phyloP scores from a whole-genome alignment of 2,113 vertebrate genomes.

The Vanacampus margaritifer region DNA sequence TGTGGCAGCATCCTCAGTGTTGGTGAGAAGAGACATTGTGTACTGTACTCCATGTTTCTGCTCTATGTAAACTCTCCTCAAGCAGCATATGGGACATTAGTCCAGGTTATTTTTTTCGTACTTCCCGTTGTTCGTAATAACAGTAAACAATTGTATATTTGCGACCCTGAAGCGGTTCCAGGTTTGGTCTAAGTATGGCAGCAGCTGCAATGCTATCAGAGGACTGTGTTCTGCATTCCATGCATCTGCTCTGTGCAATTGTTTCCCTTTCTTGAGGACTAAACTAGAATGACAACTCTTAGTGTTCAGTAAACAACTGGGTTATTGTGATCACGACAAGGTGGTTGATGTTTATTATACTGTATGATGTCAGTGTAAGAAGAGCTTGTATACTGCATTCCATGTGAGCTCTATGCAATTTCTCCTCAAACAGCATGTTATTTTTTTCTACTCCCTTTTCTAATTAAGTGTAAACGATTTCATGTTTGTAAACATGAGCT shows the following conservation, averaged over 20 bases:
- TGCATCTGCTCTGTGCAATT: too few relatives aligned
- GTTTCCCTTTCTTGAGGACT: too few relatives aligned
- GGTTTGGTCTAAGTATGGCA: too few relatives aligned
- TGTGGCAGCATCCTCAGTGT: too few relatives aligned
- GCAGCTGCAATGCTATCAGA: too few relatives aligned
- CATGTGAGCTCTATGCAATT: background rate
- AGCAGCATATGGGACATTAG: background rate
- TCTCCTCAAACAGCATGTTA: background rate
- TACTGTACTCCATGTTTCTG: background rate
- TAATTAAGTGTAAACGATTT: background rate
- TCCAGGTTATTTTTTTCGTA: background rate
- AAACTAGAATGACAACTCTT: too few relatives aligned
- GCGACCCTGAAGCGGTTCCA: too few relatives aligned
- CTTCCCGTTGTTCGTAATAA: too few relatives aligned
- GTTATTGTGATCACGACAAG: background rate
- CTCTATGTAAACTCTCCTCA: background rate
- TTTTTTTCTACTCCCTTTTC: background rate
- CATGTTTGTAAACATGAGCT: background rate
- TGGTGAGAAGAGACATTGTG: background rate
- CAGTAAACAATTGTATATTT: too few relatives aligned
- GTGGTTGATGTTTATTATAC: background rate
- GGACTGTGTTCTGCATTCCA: too few relatives aligned
- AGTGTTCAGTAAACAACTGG: too few relatives aligned
- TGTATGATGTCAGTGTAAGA: background rate
- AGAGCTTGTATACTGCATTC: background rate